Conservation (phyloP, 2,797 vertebrate genomes). For the Cheirogaleus major region DNA sequence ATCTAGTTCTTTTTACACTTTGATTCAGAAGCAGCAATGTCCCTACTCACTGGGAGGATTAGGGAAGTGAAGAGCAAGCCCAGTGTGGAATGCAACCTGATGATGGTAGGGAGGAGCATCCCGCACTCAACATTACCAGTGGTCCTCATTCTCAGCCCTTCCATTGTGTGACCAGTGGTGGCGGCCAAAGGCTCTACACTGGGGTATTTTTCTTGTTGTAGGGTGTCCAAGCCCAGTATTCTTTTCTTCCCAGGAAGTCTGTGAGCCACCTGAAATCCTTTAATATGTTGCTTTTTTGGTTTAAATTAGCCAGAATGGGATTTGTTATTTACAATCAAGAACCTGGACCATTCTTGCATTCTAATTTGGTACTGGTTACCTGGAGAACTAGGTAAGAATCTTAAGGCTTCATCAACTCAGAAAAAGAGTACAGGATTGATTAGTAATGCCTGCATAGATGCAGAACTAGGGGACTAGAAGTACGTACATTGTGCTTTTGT, state of each 20-base stretch:
- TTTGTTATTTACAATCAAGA: not conserved
- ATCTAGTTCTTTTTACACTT: not conserved
- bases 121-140: too few relatives aligned
- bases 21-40: too few relatives aligned
- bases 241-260: not conserved
- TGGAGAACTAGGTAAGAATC: not conserved
- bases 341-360: not conserved
- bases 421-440: not conserved
- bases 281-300: not conserved
- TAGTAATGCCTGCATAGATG: not conserved
- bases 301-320: not conserved
- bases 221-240: not conserved
- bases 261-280: not conserved
- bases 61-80: not conserved
- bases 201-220: not conserved
- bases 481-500: rapidly evolving
- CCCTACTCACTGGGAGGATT: not conserved
- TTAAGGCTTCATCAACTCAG: not conserved
- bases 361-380: not conserved
- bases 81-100: rapidly evolving
- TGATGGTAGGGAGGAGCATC: rapidly evolving
- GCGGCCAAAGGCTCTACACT: not conserved
- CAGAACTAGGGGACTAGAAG: too few relatives aligned
- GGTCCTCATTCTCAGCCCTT: too few relatives aligned
- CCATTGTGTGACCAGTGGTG: not conserved